Evolutionary conservation across 64 coral and sea anemone genomes (phyloP).

Genomic region (Catalaphyllia jardinei): DNA sequence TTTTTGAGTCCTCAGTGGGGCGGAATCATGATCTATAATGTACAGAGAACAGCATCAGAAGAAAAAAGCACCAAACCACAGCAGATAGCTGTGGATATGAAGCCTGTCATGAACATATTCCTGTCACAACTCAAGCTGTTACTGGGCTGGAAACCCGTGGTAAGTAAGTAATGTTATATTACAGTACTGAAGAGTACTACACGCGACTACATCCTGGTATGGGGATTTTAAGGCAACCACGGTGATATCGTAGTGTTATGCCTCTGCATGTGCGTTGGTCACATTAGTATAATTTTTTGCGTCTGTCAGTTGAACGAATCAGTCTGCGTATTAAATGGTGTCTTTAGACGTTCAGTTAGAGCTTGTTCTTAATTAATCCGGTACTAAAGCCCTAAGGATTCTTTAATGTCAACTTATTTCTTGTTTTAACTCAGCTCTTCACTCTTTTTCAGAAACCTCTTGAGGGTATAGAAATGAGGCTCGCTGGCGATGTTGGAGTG

Average conservation of each 20-base stretch:
- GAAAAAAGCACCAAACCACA: conserved; percentile 42
- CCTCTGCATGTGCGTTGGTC: too few species aligned
- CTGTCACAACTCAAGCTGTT: conserved; percentile 84
- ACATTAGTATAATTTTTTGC: too few species aligned
- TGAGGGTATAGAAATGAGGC: conserved; percentile 12
- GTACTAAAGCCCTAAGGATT: not conserved
- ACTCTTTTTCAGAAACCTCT: conserved; percentile 2
- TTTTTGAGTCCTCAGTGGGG: conserved; percentile 99
- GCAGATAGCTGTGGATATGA: conserved; percentile 69
- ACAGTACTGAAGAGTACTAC: too few species aligned
- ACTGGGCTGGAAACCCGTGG: conserved; percentile 70
- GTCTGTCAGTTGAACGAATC: too few species aligned
- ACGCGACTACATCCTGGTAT: too few species aligned
- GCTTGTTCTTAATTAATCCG: not conserved
- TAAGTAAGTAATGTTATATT: conserved; percentile 53
- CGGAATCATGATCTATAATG: conserved; percentile 89
- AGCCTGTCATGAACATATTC: conserved; percentile 72
- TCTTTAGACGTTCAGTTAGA: too few species aligned
- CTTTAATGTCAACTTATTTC: not conserved
- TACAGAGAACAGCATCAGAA: conserved; percentile 11
- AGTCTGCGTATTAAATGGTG: too few species aligned
- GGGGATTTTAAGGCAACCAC: too few species aligned
- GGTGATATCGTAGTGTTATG: too few species aligned
- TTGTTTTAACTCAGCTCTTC: not conserved
- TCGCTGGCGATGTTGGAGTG: conserved; percentile 8